phyloP scores from a whole-genome alignment of 37 sponge, comb jelly and placozoan species.

The Ephydatia muelleri region DNA sequence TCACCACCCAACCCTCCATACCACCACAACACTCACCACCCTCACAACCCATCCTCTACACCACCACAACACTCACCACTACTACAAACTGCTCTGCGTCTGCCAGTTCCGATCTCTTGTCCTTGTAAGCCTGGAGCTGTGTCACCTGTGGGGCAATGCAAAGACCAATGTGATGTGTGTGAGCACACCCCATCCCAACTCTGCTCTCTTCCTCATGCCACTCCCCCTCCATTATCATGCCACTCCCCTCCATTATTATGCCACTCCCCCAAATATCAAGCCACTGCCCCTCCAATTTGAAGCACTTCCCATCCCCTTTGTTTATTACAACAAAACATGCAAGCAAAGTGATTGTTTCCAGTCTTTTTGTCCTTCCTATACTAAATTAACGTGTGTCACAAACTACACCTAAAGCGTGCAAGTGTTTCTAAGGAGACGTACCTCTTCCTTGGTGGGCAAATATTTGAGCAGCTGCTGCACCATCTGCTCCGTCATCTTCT shows the following conservation, averaged over 20 bases:
- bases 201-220: no score
- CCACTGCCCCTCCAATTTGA: no score
- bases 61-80: slow-evolving; percentile 47
- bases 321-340: neutral
- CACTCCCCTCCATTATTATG: no score
- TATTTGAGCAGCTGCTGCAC: slow-evolving; percentile 79
- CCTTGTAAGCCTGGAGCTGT: slow-evolving; percentile 51
- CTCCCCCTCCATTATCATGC: neutral
- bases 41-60: neutral
- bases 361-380: neutral
- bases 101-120: slow-evolving; percentile 72
- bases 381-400: neutral
- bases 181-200: no score
- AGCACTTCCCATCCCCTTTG: neutral
- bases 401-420: no score
- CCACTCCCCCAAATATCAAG: no score
- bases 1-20: neutral
- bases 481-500: slow-evolving; percentile 67
- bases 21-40: slow-evolving; percentile 17
- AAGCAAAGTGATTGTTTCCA: neutral
- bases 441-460: slow-evolving; percentile 84
- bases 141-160: slow-evolving; percentile 47
- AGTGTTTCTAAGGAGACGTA: no score
- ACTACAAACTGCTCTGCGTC: slow-evolving; percentile 88
- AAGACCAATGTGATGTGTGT: no score